phyloP scores from a whole-genome alignment of 2,888 invertebrate genomes.

The Entomobrya proxima region DNA sequence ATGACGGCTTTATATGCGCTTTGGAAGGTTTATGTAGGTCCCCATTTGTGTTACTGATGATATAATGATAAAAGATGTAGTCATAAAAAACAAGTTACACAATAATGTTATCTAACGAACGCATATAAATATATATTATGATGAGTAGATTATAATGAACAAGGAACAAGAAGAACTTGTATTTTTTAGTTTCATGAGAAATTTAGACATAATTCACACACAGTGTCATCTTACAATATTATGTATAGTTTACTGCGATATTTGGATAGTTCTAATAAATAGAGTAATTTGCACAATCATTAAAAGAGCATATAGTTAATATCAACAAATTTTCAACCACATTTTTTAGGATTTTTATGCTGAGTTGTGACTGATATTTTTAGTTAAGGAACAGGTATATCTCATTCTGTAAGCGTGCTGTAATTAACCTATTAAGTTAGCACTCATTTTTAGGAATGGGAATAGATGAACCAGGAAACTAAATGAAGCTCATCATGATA shows the following conservation, averaged over 20 bases:
- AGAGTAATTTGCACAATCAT: neutral
- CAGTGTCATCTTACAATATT: neutral
- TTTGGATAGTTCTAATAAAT: neutral
- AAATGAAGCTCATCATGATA: neutral
- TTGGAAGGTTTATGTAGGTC: neutral
- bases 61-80: neutral
- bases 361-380: neutral
- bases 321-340: neutral
- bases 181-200: neutral
- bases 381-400: too few species aligned
- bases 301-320: too few species aligned
- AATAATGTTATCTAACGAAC: constrained; percentile 3
- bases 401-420: constrained; percentile 17
- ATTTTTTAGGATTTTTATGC: neutral
- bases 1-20: neutral
- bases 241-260: neutral
- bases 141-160: neutral
- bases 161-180: constrained; percentile 1
- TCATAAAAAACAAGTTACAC: constrained; percentile 16
- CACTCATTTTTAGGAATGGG: constrained; percentile 18
- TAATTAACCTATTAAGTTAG: constrained; percentile 55
- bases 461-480: constrained; percentile 58
- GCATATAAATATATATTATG: neutral
- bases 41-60: neutral
- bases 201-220: neutral